phyloP scores from a whole-genome alignment of 2,888 invertebrate species.

The Cyclophora albipunctata region DNA sequence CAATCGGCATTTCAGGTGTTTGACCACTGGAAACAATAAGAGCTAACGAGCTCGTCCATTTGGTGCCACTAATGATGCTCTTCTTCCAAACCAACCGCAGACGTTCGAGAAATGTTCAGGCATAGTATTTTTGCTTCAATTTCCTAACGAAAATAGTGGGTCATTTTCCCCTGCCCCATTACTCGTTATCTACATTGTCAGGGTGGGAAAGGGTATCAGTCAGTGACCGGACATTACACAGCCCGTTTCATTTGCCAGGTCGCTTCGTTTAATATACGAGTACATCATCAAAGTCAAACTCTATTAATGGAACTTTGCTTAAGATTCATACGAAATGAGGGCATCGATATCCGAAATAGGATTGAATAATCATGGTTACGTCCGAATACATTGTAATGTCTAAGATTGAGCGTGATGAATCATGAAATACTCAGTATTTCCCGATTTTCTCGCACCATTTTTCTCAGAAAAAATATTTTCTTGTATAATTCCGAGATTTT shows the following conservation, averaged over 20 bases:
- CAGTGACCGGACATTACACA: constrained; percentile 48
- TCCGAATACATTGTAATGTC: constrained; percentile 22
- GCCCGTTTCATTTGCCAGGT: constrained; percentile 38
- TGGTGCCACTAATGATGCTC: constrained; percentile 10
- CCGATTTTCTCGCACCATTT: too few species aligned
- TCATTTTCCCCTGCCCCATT: too few species aligned
- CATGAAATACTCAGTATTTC: neutral
- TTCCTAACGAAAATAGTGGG: too few species aligned
- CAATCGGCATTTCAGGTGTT: constrained; percentile 9
- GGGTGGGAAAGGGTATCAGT: constrained; percentile 34
- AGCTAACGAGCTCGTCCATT: constrained; percentile 14
- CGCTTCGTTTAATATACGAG: constrained; percentile 27
- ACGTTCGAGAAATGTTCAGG: too few species aligned
- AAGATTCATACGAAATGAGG: constrained; percentile 40
- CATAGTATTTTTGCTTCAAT: too few species aligned
- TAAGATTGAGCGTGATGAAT: constrained; percentile 6
- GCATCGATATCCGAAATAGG: constrained; percentile 36
- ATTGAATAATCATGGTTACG: constrained; percentile 36
- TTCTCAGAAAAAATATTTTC: too few species aligned
- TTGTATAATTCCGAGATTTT: too few species aligned
- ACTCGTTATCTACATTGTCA: constrained; percentile 4
- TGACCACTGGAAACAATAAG: constrained; percentile 1
- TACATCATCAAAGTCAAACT: constrained; percentile 23
- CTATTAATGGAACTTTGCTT: constrained; percentile 44
- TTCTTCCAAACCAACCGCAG: neutral